Conservation (phyloP, 2,797 vertebrate genomes). For the Chelon labrosus region DNA sequence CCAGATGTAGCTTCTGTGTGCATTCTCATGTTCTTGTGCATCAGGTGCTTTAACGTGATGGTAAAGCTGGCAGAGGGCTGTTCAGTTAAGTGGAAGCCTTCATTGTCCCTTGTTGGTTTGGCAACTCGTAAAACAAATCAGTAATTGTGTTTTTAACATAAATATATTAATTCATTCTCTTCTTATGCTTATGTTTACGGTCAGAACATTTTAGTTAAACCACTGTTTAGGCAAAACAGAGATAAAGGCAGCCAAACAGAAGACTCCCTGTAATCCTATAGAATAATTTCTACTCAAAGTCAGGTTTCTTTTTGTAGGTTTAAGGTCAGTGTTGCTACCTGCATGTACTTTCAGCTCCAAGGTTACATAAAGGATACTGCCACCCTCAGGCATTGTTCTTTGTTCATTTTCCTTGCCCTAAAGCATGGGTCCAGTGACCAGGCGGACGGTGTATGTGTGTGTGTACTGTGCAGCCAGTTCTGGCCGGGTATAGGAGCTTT, state of each 20-base stretch:
- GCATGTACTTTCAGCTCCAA: slow-evolving; percentile 32
- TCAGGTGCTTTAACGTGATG: not conserved
- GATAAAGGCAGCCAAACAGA: not conserved
- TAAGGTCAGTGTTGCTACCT: slow-evolving; percentile 27
- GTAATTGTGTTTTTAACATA: not conserved
- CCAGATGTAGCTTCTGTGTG: slow-evolving; percentile 42
- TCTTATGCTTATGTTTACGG: slow-evolving; percentile 3
- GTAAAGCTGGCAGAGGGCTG: not conserved
- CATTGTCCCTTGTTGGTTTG: not conserved
- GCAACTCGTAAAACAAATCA: slow-evolving; percentile 9
- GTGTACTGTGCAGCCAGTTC: slow-evolving; percentile 33
- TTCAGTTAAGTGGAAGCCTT: not conserved
- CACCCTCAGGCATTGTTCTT: slow-evolving; percentile 8
- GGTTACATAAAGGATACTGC: slow-evolving; percentile 33
- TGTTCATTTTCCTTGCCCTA: slow-evolving; percentile 6
- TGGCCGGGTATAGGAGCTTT: slow-evolving; percentile 57
- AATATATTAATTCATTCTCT: slow-evolving; percentile 12
- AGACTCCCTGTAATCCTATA: not conserved
- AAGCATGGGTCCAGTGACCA: not conserved
- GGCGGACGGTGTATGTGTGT: not conserved
- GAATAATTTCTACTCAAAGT: slow-evolving; percentile 6
- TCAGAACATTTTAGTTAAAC: not conserved
- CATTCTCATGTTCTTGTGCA: slow-evolving; percentile 43
- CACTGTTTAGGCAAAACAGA: slow-evolving; percentile 1
- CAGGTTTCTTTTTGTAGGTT: not conserved